A percentile compares a stretch with the other conserved stretches of the same genome.
These are phyloP conservation scores for Phyllotis vaccarum DNA, from an alignment of 2,797 vertebrate species.

Conservation along the genomic window DNA sequence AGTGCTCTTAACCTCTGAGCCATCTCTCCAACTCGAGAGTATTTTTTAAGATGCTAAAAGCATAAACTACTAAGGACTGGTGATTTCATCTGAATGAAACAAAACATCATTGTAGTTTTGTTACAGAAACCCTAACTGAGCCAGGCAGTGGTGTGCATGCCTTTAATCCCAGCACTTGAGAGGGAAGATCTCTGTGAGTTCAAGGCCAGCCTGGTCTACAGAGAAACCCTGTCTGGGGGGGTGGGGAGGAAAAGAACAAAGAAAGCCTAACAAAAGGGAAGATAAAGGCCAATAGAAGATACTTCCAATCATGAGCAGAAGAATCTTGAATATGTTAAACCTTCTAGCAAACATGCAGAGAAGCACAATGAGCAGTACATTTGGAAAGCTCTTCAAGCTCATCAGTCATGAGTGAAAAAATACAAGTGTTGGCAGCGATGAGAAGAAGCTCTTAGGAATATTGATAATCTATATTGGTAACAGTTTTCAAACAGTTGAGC, in stretches of 20 bases:
- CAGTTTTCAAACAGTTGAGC: constrained; percentile 55
- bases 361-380: constrained; percentile 61
- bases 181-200: not conserved
- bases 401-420: constrained; percentile 23
- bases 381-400: constrained; percentile 53
- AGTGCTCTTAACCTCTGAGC: not conserved
- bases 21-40: not conserved
- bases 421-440: constrained; percentile 34
- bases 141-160: not conserved
- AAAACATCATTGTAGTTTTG: not conserved
- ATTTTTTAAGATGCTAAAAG: constrained; percentile 45
- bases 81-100: constrained; percentile 42
- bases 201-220: not conserved
- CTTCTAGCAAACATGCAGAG: constrained; percentile 36
- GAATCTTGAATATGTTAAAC: constrained; percentile 48
- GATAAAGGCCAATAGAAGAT: constrained; percentile 1
- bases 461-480: constrained; percentile 46
- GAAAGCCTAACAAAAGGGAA: not conserved
- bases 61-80: constrained; percentile 50
- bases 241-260: not conserved
- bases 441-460: constrained; percentile 44
- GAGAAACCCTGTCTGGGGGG: not conserved
- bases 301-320: constrained; percentile 45
- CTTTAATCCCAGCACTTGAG: not conserved
- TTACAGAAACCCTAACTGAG: constrained; percentile 5